Conservation (phyloP, 1,140 invertebrate species). For the Drosophila setifemur region DNA sequence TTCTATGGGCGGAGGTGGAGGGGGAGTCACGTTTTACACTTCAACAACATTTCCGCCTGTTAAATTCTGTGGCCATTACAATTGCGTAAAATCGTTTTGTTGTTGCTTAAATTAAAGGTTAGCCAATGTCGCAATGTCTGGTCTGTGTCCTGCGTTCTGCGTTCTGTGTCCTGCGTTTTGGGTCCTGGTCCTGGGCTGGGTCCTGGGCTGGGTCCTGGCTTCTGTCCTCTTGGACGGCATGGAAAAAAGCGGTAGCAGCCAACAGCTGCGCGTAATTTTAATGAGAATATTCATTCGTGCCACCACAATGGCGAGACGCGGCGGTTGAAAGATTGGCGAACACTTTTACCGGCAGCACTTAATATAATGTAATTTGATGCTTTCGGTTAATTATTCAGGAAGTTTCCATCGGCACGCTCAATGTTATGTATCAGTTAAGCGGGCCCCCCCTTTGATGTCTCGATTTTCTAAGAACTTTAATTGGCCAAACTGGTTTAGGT, state of each 20-base stretch:
- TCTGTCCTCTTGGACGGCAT: not conserved
- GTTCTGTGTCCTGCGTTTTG: slow-evolving; percentile 28
- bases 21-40: slow-evolving; percentile 63
- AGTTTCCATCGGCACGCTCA: slow-evolving; percentile 20
- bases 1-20: slow-evolving; percentile 10
- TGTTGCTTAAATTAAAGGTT: slow-evolving; percentile 52
- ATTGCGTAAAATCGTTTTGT: slow-evolving; percentile 67
- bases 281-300: slow-evolving; percentile 70
- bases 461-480: slow-evolving; percentile 27
- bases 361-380: slow-evolving; percentile 74
- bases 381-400: slow-evolving; percentile 68
- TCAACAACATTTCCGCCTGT: slow-evolving; percentile 65
- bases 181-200: not conserved
- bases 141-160: slow-evolving; percentile 29
- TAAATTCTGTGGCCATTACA: slow-evolving; percentile 63
- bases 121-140: slow-evolving; percentile 14
- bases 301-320: slow-evolving; percentile 62
- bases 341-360: slow-evolving; percentile 62
- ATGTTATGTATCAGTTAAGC: slow-evolving; percentile 36
- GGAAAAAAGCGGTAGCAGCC: slow-evolving; percentile 11
- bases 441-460: slow-evolving; percentile 50
- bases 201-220: not conserved
- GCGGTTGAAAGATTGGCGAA: slow-evolving; percentile 62
- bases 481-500: slow-evolving; percentile 12
- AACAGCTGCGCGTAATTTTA: slow-evolving; percentile 69